Conservation (phyloP, 2,797 vertebrate genomes). For the Eleutherodactylus coqui region DNA sequence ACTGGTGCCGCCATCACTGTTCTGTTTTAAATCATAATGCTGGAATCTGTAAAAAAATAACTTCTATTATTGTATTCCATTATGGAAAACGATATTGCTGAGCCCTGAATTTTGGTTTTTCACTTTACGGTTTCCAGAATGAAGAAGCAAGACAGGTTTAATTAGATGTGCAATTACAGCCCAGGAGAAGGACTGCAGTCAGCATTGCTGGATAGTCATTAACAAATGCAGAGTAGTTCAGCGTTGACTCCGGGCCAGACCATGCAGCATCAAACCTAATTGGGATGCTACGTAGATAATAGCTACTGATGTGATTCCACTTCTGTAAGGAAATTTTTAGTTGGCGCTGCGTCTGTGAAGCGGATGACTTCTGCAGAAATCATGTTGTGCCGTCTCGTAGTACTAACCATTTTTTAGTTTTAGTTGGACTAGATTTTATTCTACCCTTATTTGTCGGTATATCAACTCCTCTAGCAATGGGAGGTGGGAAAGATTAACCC, state of each 20-base stretch:
- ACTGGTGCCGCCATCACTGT: background rate
- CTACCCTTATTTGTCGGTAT: background rate
- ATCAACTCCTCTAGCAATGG: background rate
- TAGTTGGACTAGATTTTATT: background rate
- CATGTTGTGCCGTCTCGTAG: background rate
- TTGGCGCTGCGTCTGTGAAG: background rate
- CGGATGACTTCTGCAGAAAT: background rate
- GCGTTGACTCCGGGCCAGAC: background rate
- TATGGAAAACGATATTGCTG: background rate
- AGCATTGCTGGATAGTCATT: conserved; percentile 29
- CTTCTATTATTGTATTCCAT: background rate
- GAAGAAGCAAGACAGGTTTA: background rate
- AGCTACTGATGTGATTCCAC: background rate
- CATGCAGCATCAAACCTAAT: background rate
- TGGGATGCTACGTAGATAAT: conserved; percentile 3
- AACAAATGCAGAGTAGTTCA: conserved; percentile 6
- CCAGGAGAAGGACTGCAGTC: conserved; percentile 17
- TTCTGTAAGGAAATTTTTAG: conserved; percentile 1
- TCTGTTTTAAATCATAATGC: background rate
- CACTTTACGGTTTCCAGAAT: background rate
- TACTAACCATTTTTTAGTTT: background rate
- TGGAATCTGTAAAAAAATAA: background rate
- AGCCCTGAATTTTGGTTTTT: background rate
- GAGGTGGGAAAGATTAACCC: background rate
- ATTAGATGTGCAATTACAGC: conserved; percentile 25